Percentiles rank a stretch among this genome's conserved stretches.
Evolutionary conservation across 2,113 vertebrate species (phyloP).

Genomic region (Peromyscus maniculatus): DNA sequence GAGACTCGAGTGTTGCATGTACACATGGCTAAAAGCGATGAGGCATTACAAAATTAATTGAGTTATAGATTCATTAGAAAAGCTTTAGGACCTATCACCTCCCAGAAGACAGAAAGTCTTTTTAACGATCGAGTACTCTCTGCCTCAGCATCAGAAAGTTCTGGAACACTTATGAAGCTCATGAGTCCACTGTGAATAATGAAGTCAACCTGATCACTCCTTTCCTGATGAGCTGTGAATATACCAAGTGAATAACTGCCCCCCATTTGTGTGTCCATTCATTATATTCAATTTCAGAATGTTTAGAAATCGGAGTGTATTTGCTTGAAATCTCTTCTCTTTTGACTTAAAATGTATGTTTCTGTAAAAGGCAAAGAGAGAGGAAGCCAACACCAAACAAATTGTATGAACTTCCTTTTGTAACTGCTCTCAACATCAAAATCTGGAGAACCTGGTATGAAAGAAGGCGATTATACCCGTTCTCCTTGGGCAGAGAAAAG

Average conservation of each 20-base stretch:
- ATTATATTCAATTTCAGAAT: not conserved
- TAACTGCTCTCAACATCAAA: not conserved
- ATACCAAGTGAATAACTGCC: not conserved
- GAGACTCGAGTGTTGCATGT: not conserved
- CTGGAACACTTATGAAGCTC: conserved; percentile 13
- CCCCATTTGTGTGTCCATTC: not conserved
- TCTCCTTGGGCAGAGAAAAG: not conserved
- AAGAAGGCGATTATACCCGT: not conserved
- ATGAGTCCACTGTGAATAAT: not conserved
- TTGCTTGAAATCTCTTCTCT: conserved; percentile 35
- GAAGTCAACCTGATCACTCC: not conserved
- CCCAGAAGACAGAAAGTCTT: not conserved
- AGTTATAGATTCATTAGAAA: conserved; percentile 31
- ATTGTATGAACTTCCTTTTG: not conserved
- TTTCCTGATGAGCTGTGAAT: not conserved
- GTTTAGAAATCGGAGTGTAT: not conserved
- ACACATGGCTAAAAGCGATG: not conserved
- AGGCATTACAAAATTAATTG: conserved; percentile 15
- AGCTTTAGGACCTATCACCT: not conserved
- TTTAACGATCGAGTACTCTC: not conserved
- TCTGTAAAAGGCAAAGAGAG: not conserved
- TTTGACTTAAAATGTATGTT: not conserved
- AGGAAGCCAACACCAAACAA: not conserved
- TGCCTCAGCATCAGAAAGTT: conserved; percentile 7
- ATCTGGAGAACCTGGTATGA: not conserved